Conservation (phyloP, 2,113 vertebrate species). For the Nerophis ophidion region DNA sequence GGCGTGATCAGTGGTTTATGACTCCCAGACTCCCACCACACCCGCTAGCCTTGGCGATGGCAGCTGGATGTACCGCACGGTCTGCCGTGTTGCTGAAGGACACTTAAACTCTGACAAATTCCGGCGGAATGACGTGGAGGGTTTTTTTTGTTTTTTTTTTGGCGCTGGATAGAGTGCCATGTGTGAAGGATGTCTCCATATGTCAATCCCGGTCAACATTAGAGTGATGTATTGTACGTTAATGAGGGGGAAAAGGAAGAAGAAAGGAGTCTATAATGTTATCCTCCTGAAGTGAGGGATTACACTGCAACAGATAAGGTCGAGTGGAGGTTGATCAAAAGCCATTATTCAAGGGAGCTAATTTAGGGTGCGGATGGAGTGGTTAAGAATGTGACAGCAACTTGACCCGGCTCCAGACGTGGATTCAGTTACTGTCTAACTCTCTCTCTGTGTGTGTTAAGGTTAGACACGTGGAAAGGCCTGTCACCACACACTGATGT, state of each 20-base stretch:
- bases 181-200: background rate
- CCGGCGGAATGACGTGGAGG: background rate
- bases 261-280: background rate
- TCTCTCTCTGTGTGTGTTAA: constrained; percentile 13
- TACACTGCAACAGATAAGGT: constrained; percentile 5
- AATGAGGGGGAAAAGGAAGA: background rate
- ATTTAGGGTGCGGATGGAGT: constrained; percentile 47
- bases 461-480: constrained; percentile 32
- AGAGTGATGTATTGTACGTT: background rate
- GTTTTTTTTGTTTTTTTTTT: background rate
- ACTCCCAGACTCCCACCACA: background rate
- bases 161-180: constrained; percentile 2
- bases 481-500: constrained; percentile 68
- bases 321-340: constrained; percentile 10
- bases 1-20: background rate
- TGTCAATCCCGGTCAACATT: background rate
- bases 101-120: constrained; percentile 4
- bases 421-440: constrained; percentile 51
- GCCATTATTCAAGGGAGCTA: constrained; percentile 27
- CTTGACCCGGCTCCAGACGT: constrained; percentile 49
- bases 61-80: constrained; percentile 9
- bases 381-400: constrained; percentile 56
- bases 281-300: constrained; percentile 4
- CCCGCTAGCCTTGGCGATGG: constrained; percentile 5
- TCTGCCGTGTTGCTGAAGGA: constrained; percentile 17